These are phyloP conservation scores for Pitta sordida DNA, from an alignment of 2,113 vertebrate species.

Conservation along the genomic window DNA sequence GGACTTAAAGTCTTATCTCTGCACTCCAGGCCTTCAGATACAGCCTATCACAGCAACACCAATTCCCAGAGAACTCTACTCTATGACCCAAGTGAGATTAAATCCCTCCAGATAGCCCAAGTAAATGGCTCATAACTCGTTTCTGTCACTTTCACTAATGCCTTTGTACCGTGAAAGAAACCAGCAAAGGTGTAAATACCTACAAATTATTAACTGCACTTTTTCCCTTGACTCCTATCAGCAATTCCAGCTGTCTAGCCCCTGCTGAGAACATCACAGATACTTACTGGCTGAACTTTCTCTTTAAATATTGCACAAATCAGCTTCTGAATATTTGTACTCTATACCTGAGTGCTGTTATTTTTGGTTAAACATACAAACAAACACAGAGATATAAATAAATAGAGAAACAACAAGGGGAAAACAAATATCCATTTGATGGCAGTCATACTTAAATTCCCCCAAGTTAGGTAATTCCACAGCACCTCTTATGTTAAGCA, in stretches of 20 bases:
- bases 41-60: conserved; percentile 63
- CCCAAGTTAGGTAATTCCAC: neutral
- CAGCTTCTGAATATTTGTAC: neutral
- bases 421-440: neutral
- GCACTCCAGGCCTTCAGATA: conserved; percentile 69
- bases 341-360: neutral
- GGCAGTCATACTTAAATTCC: neutral
- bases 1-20: conserved; percentile 77
- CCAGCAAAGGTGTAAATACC: conserved; percentile 64
- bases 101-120: conserved; percentile 69
- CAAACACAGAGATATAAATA: neutral
- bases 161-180: conserved; percentile 57
- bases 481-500: neutral
- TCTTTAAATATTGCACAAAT: neutral
- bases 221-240: conserved; percentile 22
- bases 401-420: neutral
- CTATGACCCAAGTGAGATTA: conserved; percentile 70
- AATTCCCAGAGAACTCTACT: conserved; percentile 69
- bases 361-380: neutral
- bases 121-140: conserved; percentile 69
- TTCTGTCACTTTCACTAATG: conserved; percentile 74
- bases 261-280: neutral
- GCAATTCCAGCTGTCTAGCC: neutral
- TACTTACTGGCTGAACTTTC: neutral
- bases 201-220: conserved; percentile 55